These are phyloP conservation scores for Kryphioiulus occultus DNA, from an alignment of 2,888 invertebrate genomes.

Conservation along the genomic window DNA sequence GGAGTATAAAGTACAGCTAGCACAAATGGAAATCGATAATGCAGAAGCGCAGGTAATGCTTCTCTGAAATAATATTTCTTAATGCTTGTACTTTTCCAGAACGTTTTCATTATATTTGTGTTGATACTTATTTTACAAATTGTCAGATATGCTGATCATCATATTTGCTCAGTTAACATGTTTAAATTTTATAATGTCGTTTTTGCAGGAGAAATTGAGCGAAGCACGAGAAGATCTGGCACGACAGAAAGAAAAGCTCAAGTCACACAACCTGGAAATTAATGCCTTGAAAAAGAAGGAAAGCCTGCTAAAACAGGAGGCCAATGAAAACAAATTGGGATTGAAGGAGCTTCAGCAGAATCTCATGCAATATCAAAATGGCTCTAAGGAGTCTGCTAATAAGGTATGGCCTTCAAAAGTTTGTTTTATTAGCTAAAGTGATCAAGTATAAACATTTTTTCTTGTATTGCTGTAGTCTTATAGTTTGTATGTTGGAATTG, in stretches of 20 bases:
- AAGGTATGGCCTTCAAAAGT: constrained; percentile 62
- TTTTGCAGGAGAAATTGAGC: constrained; percentile 50
- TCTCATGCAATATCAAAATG: constrained; percentile 59
- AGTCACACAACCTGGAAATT: constrained; percentile 62
- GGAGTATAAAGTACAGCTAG: constrained; percentile 57
- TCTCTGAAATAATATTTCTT: neutral
- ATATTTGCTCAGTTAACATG: too few relatives aligned
- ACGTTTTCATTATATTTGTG: too few relatives aligned
- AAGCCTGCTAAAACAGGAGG: constrained; percentile 65
- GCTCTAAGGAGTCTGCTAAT: constrained; percentile 4
- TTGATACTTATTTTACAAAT: neutral
- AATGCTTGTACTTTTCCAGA: too few relatives aligned
- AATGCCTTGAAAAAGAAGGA: constrained; percentile 59
- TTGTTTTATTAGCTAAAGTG: neutral
- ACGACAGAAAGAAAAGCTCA: constrained; percentile 56
- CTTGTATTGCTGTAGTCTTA: too few relatives aligned
- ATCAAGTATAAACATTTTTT: too few relatives aligned
- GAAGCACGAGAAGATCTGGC: constrained; percentile 53
- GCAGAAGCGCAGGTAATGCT: neutral
- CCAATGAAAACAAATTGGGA: constrained; percentile 59
- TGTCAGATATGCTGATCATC: too few relatives aligned
- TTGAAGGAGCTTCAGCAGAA: constrained; percentile 64
- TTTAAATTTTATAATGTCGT: neutral
- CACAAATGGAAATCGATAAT: constrained; percentile 55
- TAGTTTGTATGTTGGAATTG: too few relatives aligned